Evolutionary conservation across 2,113 vertebrate genomes (phyloP).

Genomic region (Noturus placidus): DNA sequence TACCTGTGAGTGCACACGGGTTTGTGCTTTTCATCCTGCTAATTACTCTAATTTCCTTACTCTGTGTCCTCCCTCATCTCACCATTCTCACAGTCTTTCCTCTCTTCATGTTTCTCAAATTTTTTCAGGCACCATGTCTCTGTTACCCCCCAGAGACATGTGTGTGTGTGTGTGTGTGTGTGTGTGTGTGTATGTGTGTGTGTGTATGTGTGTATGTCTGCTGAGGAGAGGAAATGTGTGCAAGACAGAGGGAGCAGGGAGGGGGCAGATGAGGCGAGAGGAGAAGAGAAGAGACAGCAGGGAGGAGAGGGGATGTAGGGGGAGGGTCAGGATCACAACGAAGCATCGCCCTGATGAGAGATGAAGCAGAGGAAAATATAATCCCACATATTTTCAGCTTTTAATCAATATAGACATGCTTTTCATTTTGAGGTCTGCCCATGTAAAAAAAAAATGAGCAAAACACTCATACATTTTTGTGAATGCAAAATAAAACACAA

Average conservation of each 20-base stretch:
- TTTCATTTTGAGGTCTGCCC: constrained; percentile 48
- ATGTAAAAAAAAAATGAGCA: constrained; percentile 15
- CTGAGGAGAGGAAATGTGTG: constrained; percentile 48
- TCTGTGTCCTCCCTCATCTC: constrained; percentile 56
- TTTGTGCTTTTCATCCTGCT: constrained; percentile 44
- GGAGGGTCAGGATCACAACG: constrained; percentile 75
- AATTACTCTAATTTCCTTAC: constrained; percentile 43
- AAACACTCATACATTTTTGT: neutral
- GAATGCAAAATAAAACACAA: neutral
- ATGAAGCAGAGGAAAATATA: constrained; percentile 68
- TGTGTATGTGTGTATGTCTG: constrained; percentile 8
- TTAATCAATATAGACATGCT: constrained; percentile 64
- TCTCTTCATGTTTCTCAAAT: constrained; percentile 49
- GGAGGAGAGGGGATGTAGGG: constrained; percentile 59
- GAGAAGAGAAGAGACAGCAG: constrained; percentile 66
- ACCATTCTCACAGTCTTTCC: constrained; percentile 58
- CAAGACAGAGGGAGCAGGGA: constrained; percentile 54
- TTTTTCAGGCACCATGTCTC: constrained; percentile 67
- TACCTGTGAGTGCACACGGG: constrained; percentile 50
- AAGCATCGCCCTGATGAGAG: constrained; percentile 69
- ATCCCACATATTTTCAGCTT: constrained; percentile 59
- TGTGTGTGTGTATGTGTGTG: no score
- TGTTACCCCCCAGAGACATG: constrained; percentile 49
- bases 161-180: no score
- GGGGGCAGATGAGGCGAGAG: constrained; percentile 64